A percentile compares a stretch with the other conserved stretches of the same genome.
Evolutionary conservation across 2,888 invertebrate species (phyloP).

Genomic region (Ochlodes sylvanus): DNA sequence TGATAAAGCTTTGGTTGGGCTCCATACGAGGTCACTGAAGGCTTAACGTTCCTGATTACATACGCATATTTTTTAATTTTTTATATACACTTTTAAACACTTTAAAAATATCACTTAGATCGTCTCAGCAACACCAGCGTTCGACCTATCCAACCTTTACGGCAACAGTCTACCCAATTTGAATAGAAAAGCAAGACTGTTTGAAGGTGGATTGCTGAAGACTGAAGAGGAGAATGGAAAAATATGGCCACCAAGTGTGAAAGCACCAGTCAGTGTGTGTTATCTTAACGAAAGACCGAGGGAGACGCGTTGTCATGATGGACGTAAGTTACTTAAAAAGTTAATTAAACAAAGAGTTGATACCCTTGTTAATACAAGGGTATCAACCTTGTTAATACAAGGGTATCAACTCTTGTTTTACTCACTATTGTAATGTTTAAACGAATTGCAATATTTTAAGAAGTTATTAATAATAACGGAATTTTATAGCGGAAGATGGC

Average conservation of each 20-base stretch:
- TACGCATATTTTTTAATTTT: too few species aligned
- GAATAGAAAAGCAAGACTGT: constrained; percentile 46
- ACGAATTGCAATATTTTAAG: too few species aligned
- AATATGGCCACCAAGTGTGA: constrained; percentile 52
- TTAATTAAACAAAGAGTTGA: too few species aligned
- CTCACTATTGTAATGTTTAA: too few species aligned
- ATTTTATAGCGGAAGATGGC: constrained; percentile 48
- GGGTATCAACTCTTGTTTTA: not conserved
- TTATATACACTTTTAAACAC: not conserved
- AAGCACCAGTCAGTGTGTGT: constrained; percentile 42
- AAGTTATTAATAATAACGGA: not conserved
- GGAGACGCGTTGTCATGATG: constrained; percentile 62
- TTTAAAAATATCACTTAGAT: constrained; percentile 44
- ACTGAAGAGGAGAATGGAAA: constrained; percentile 50
- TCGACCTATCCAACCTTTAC: constrained; percentile 53
- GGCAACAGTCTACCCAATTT: constrained; percentile 41
- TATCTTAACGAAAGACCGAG: constrained; percentile 51
- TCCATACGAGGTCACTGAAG: too few species aligned
- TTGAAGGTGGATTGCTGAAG: constrained; percentile 50
- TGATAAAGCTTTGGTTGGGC: too few species aligned
- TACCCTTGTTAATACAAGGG: too few species aligned
- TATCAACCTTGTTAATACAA: not conserved
- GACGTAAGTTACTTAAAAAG: constrained; percentile 46
- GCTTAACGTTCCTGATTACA: too few species aligned
- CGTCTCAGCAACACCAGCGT: constrained; percentile 49